Base-by-base conservation (phyloP, 2,113 vertebrate species). In the Barbus barbus region DNA sequence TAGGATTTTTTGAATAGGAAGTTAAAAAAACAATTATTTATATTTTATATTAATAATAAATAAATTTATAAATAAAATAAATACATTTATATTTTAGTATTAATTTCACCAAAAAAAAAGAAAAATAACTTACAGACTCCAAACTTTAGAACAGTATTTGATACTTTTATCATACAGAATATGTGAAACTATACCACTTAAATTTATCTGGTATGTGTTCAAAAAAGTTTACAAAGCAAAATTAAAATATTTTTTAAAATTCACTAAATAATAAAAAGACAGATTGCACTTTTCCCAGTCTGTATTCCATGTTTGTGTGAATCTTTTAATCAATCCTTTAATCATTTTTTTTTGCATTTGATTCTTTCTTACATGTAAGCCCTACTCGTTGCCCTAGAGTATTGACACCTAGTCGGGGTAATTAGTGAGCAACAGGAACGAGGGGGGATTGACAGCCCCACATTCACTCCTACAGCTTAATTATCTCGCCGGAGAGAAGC, bases 401-500 rank as follows among this genome's bases (percentile, higher is more conserved):
- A 61, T 41, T 69, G 33, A 51, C 75, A 71, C 75, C 71, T 69
- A 61, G 41, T 71, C 12, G 51, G 33, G 73, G 36, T 83, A 83
- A 86, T 56, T 78, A 72, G 48, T 31, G 63, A 69, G 53, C 75
- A 71, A 78, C 75, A 60, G 61, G 56, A 36, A 41, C 3, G 24
- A 33, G 41, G 33, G 33, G 60, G n/a, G 58, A 67, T 80, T 81
- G 78, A 69, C 36, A 86, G 18, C 76, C 58, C 20, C 48, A 7
- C 31, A 65, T 69, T 82, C 63, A 53, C 36, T 72, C 33, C 38
- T 44, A 61, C 75, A 74, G 41, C 63, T 78, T 83, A 83, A 79
- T 79, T 58, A 83, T 44, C 81, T 44, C 67, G 79, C 56, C 11
- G 60, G 53, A 60, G 85, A 86, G n/a, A 48, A 56, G 14, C 36